Evolutionary conservation across 37 sponge, comb jelly and placozoan species (phyloP), one percentile per base, ranked within the genome.

Genomic region (Diacarnus erythraeanus): DNA sequence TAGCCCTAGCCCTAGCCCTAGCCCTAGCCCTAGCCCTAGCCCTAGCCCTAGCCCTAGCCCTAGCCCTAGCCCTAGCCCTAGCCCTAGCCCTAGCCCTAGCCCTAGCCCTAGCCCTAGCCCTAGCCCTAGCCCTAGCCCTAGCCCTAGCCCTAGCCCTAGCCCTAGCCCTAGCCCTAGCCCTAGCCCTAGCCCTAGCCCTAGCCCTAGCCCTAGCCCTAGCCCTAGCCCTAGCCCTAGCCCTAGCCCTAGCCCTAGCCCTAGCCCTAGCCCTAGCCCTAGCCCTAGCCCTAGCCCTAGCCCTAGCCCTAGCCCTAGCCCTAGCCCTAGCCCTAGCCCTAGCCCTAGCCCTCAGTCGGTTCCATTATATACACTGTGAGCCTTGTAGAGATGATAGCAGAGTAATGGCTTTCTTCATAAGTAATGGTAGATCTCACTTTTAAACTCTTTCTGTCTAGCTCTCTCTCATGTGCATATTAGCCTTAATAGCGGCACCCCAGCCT

Each of bases 11-110:
- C 51, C 51, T 47, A 47, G 51, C 51, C 51, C 51, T 47, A 47
- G 51, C 51, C 51, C 51, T 47, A 47, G 51, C 51, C 51, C 51
- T 47, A 47, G 51, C 51, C 51, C 51, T 47, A 47, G 51, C 51
- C 51, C 51, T 47, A 47, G 51, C 51, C 51, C 51, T 47, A 47
- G 51, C 51, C 51, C 51, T 47, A 47, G 51, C 51, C 51, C 51
- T 47, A 47, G 51, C 51, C 51, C 51, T 47, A 47, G 51, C 51
- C 51, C 51, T 47, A 47, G 51, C 51, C 51, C 51, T 47, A 47
- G 51, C 51, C 51, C 51, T 47, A 47, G 51, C 51, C 51, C 51
- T 47, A 47, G 51, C 51, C 51, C 51, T 47, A 47, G 51, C 51
- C 51, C 51, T 47, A 47, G 51, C 51, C 51, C 51, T 47, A 47